Evolutionary conservation across 2,113 vertebrate genomes (phyloP), one percentile per base, ranked within the genome.

Genomic region (Forbesichthys agassizii): DNA sequence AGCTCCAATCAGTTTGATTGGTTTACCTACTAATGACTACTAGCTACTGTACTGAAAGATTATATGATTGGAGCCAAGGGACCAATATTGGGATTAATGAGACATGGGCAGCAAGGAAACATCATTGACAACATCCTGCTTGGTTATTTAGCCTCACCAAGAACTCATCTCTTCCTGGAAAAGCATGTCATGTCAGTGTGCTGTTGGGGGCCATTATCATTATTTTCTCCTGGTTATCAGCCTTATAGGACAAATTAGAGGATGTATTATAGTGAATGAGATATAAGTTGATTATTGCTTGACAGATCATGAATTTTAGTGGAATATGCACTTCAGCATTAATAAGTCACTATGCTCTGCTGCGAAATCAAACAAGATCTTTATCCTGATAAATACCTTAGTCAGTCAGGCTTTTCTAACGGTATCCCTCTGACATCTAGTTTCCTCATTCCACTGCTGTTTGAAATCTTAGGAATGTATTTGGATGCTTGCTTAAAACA

Each of bases 201-300:
- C 73, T 60, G 71, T 78, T 84, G 33, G 69, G 58, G 42, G 66
- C 63, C 65, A 85, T 85, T 48, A 86, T 90, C 76, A 76, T 82
- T 79, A 66, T 27, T 49, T 51, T 78, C 84, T 90, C 86, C 88
- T 89, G 89, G 86, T 90, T 78, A 73, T 80, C 74, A 11, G 48
- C 64, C 75, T 49, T 61, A 27, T 27, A 14, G 65, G 67, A 83
- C 76, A 60, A 62, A 75, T 71, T 69, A 66, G 78, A 69, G 70
- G 68, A 61, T 53, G 75, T 69, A 77, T 20, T 27, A 33, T 11
- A 73, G 73, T 75, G 75, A 75, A 16, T 53, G 71, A 68, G 64
- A 47, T 55, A 49, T 86, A 87, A 90, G 88, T 69, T 33, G 77
- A 90, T 93, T 90, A 89, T 33, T 46, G 12, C 3, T 81, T 61